Evolutionary conservation across 2,797 vertebrate species (phyloP).

Genomic region (Perodicticus potto): DNA sequence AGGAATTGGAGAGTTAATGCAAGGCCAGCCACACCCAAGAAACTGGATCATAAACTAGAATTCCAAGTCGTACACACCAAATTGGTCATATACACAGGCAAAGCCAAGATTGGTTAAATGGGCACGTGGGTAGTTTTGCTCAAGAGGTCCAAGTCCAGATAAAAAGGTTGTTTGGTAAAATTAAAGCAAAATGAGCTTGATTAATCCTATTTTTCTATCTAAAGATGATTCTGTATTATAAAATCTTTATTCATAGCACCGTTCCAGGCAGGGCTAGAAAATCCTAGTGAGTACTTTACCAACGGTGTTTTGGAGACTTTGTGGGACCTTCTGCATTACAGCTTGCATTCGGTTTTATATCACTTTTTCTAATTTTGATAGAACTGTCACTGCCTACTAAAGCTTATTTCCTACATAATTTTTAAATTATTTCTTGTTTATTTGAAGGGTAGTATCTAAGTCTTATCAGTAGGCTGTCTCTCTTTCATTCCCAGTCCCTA

Average conservation of each 20-base stretch:
- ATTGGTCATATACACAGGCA: not conserved
- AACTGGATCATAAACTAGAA: conserved; percentile 59
- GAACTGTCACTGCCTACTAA: not conserved
- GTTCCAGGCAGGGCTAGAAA: not conserved
- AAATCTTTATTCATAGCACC: not conserved
- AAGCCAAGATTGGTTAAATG: conserved; percentile 19
- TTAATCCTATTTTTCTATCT: not conserved
- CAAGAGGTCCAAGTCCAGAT: not conserved
- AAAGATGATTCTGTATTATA: conserved; percentile 3
- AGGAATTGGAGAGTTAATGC: not conserved
- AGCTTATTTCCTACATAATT: not conserved
- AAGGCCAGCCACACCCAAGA: not conserved
- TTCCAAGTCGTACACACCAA: conserved; percentile 47
- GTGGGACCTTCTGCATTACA: not conserved
- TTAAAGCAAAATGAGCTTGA: not conserved
- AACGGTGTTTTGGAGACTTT: conserved; percentile 8
- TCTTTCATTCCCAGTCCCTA: not conserved
- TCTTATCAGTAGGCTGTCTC: not conserved
- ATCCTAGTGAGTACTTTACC: not conserved
- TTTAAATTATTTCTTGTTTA: conserved; percentile 25
- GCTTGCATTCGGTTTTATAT: conserved; percentile 10
- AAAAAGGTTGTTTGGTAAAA: conserved; percentile 6
- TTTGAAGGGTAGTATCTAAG: not conserved
- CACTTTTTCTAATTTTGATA: not conserved
- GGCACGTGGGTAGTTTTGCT: not conserved